Evolutionary conservation across 2,888 invertebrate genomes (phyloP).

Genomic region (Macropis europaea): DNA sequence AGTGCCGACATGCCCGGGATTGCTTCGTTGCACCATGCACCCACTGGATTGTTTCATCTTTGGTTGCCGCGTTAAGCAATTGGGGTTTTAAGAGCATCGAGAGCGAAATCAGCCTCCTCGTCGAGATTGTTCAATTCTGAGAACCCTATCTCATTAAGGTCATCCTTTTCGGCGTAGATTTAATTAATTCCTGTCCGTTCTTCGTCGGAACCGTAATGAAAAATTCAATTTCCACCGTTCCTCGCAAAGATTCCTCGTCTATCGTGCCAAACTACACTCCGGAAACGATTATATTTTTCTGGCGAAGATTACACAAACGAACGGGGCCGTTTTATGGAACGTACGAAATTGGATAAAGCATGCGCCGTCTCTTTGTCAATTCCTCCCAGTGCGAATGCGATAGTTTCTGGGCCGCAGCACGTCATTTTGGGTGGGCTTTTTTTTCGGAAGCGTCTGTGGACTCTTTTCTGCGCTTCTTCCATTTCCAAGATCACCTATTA

Average conservation of each 20-base stretch:
- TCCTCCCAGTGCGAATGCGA: too few species aligned
- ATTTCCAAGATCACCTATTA: slow-evolving; percentile 48
- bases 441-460: neutral
- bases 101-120: neutral
- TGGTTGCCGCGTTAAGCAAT: neutral
- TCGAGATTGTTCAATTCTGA: slow-evolving; percentile 15
- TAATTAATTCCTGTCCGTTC: slow-evolving; percentile 30
- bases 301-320: neutral
- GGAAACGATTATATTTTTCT: neutral
- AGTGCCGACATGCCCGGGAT: too few species aligned
- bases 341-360: neutral
- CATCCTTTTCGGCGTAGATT: slow-evolving; percentile 22
- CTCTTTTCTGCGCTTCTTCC: slow-evolving; percentile 25
- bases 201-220: neutral
- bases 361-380: too few species aligned
- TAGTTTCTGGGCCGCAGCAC: neutral
- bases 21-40: too few species aligned
- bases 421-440: neutral
- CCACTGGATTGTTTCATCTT: neutral
- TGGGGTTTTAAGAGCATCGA: slow-evolving; percentile 1
- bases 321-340: too few species aligned
- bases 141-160: slow-evolving; percentile 27
- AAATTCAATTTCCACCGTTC: slow-evolving; percentile 20
- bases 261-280: neutral
- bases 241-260: neutral